Conservation (phyloP, 2,888 invertebrate species). For the Stegophylla sp. region DNA sequence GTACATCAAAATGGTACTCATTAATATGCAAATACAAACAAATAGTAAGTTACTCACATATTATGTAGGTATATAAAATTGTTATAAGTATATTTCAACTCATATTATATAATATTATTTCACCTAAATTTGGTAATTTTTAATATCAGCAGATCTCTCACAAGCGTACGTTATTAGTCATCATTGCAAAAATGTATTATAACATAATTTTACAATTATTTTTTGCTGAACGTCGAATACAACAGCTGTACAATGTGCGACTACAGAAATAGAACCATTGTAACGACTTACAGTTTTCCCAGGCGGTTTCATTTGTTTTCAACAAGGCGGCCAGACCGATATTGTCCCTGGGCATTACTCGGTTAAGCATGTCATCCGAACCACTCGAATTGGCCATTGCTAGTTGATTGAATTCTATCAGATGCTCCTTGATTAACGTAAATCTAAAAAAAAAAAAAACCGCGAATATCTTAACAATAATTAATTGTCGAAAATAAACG, state of each 20-base stretch:
- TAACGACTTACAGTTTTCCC: constrained; percentile 78
- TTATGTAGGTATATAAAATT: neutral
- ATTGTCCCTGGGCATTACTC: constrained; percentile 99
- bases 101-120: too few species aligned
- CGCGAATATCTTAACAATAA: neutral
- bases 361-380: constrained; percentile 96
- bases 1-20: constrained; percentile 1
- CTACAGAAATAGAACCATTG: too few species aligned
- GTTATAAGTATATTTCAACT: neutral
- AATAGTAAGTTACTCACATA: neutral
- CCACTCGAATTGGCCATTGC: constrained; percentile 99
- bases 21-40: neutral
- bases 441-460: constrained; percentile 72
- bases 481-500: neutral
- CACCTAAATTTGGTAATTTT: too few species aligned
- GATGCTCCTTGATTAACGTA: constrained; percentile 89
- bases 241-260: too few species aligned
- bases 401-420: constrained; percentile 97
- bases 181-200: too few species aligned
- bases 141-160: too few species aligned
- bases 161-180: too few species aligned
- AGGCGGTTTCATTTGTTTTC: constrained; percentile 92
- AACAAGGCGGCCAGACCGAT: constrained; percentile 95
- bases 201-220: too few species aligned
- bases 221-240: too few species aligned